phyloP scores from a whole-genome alignment of 2,797 vertebrate species.

The Octomys mimax region DNA sequence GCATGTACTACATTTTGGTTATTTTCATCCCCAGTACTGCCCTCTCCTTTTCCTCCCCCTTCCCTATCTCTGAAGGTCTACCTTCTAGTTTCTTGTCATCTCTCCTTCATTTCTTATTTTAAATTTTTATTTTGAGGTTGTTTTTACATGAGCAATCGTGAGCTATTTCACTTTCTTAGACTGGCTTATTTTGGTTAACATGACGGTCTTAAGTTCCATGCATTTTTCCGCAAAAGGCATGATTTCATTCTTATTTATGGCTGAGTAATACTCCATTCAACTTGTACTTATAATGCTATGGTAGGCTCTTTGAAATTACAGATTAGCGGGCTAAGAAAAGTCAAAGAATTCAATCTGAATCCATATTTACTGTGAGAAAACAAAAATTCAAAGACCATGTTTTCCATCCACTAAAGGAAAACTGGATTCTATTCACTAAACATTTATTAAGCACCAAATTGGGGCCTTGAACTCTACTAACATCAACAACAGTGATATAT shows the following conservation, averaged over 20 bases:
- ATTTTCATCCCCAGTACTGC: background rate
- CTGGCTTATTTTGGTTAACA: background rate
- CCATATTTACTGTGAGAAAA: slow-evolving; percentile 18
- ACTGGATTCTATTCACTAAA: background rate
- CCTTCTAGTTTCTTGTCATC: background rate
- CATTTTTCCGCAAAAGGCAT: background rate
- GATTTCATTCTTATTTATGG: background rate
- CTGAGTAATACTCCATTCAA: background rate
- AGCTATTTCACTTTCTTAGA: background rate
- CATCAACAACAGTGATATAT: background rate
- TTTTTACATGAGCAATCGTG: background rate
- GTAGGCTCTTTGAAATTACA: slow-evolving; percentile 32
- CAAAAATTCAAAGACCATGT: slow-evolving; percentile 19
- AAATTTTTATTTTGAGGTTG: background rate
- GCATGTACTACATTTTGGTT: background rate
- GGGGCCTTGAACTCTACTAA: background rate
- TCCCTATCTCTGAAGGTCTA: background rate
- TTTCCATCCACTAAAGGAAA: slow-evolving; percentile 29
- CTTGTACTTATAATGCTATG: background rate
- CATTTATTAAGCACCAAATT: background rate
- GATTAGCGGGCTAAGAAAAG: background rate
- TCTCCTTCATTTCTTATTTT: background rate
- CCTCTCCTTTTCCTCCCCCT: background rate
- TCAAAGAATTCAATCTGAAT: slow-evolving; percentile 28
- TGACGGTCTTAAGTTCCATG: background rate